These are phyloP conservation scores for Oryzias woworae DNA, from an alignment of 2,113 vertebrate species.

Conservation along the genomic window DNA sequence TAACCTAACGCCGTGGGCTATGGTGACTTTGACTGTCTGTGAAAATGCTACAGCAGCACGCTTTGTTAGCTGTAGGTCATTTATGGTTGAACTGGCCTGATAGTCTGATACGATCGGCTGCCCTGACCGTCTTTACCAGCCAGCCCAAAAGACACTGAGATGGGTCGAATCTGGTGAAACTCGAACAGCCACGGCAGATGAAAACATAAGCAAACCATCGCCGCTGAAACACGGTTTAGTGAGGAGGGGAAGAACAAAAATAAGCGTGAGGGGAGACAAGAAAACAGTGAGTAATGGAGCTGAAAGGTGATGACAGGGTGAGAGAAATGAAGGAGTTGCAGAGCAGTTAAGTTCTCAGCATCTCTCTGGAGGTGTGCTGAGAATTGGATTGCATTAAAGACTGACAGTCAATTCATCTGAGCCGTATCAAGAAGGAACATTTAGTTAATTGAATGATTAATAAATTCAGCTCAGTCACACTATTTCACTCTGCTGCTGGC, in stretches of 20 bases:
- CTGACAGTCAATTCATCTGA: constrained; percentile 98
- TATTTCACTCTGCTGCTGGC: constrained; percentile 85
- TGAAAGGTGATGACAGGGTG: constrained; percentile 30
- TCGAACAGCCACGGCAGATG: constrained; percentile 15
- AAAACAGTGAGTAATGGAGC: constrained; percentile 54
- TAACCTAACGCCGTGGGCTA: constrained; percentile 43
- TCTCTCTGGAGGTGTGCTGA: constrained; percentile 84
- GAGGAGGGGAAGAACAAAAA: constrained; percentile 37
- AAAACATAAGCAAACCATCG: constrained; percentile 30
- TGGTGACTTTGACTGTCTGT: constrained; percentile 74
- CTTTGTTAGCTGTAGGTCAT: constrained; percentile 76
- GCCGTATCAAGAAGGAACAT: constrained; percentile 94
- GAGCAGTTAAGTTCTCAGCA: constrained; percentile 80
- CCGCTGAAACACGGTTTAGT: constrained; percentile 12
- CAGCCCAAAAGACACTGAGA: constrained; percentile 60
- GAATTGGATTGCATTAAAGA: constrained; percentile 97
- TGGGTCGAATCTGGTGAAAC: constrained; percentile 37
- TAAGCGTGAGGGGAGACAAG: constrained; percentile 35
- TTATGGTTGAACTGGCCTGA: constrained; percentile 74
- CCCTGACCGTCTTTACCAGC: constrained; percentile 62
- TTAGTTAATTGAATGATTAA: constrained; percentile 99
- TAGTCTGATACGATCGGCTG: constrained; percentile 72
- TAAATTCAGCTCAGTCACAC: constrained; percentile 98
- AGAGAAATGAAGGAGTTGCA: constrained; percentile 56
- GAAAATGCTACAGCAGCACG: constrained; percentile 73